A percentile compares a stretch with the other conserved stretches of the same genome.
Conservation (phyloP, 1,140 invertebrate species). For the Drosophila ambigua region DNA sequence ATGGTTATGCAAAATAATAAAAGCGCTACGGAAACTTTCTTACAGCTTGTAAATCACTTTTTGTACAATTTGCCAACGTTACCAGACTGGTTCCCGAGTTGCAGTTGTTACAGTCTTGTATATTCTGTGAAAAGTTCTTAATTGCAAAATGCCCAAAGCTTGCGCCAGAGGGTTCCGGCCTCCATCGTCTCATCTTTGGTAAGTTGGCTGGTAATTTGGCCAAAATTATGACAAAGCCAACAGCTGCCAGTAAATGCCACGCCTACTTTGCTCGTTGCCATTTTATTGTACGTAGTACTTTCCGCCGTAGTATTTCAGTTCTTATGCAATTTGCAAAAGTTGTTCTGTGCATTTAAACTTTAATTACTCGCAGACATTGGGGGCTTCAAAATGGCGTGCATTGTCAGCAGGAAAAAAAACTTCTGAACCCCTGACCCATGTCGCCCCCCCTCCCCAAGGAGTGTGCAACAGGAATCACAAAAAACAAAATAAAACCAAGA, state of each 20-base stretch:
- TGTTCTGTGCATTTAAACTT: conserved; percentile 60
- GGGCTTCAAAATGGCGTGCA: conserved; percentile 39
- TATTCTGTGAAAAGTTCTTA: conserved; percentile 64
- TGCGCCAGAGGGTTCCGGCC: background rate
- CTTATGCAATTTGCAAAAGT: conserved; percentile 71
- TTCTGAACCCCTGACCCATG: background rate
- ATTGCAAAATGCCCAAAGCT: conserved; percentile 63
- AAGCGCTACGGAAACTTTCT: conserved; percentile 7
- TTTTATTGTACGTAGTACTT: conserved; percentile 1
- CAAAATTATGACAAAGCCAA: conserved; percentile 73
- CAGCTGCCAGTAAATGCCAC: conserved; percentile 43
- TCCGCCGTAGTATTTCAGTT: conserved; percentile 15
- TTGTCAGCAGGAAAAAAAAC: conserved; percentile 27
- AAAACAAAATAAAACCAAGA: conserved; percentile 2
- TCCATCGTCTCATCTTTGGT: conserved; percentile 28
- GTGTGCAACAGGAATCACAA: background rate
- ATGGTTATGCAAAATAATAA: conserved; percentile 19
- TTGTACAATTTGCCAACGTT: conserved; percentile 22
- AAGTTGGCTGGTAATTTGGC: conserved; percentile 60
- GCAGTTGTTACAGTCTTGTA: conserved; percentile 31
- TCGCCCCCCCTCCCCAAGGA: too few relatives aligned
- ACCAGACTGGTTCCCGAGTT: conserved; percentile 30
- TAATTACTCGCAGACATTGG: conserved; percentile 64
- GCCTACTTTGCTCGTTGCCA: conserved; percentile 24
- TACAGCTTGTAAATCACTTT: conserved; percentile 27